Evolutionary conservation across 2,797 vertebrate species (phyloP).

Genomic region (Pseudocheirus occidentalis): DNA sequence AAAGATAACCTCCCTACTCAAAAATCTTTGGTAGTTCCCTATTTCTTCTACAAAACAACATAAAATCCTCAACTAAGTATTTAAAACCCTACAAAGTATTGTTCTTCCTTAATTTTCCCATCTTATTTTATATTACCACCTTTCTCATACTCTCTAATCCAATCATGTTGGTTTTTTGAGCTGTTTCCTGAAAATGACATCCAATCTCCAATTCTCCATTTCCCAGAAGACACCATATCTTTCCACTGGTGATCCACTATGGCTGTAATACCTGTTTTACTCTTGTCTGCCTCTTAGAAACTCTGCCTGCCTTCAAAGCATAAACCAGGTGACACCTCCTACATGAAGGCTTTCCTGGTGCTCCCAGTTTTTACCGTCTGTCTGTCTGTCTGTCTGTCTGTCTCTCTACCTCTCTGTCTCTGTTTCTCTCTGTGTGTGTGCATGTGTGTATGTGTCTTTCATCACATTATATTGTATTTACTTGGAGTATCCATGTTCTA

Average conservation of each 20-base stretch:
- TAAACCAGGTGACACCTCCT: not conserved
- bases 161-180: not conserved
- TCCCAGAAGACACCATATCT: not conserved
- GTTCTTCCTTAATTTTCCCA: not conserved
- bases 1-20: not conserved
- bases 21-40: not conserved
- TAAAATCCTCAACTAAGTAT: not conserved
- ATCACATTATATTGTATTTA: not conserved
- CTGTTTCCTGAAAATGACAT: not conserved
- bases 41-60: not conserved
- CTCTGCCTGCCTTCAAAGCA: not conserved
- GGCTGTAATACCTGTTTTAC: no score
- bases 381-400: not conserved
- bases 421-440: no score
- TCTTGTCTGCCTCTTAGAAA: not conserved
- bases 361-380: not conserved
- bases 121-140: not conserved
- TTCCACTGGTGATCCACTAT: no score
- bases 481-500: not conserved
- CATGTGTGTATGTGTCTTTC: no score
- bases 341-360: not conserved
- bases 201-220: no score
- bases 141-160: not conserved
- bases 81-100: not conserved
- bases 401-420: no score